Conservation (phyloP, 2,113 vertebrate genomes). For the Cyprinodon variegatus region DNA sequence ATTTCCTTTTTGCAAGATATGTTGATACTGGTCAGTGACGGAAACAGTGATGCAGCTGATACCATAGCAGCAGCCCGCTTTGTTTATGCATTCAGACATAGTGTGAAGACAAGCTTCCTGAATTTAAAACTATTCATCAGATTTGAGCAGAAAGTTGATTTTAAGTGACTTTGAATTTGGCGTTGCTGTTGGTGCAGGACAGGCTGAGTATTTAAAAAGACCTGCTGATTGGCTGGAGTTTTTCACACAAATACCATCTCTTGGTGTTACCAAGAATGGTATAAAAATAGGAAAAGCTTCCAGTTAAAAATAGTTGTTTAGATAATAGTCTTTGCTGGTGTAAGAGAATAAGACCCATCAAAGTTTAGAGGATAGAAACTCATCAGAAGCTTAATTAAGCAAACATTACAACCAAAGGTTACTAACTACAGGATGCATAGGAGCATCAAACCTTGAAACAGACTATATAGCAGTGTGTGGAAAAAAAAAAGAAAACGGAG, state of each 20-base stretch:
- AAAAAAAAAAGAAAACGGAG: too few relatives aligned
- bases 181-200: not conserved
- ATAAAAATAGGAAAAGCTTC: not conserved
- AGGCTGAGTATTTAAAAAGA: too few relatives aligned
- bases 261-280: not conserved
- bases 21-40: not conserved
- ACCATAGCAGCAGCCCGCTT: not conserved
- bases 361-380: not conserved
- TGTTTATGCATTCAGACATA: not conserved
- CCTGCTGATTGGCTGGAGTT: not conserved
- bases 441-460: not conserved
- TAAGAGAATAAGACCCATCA: not conserved
- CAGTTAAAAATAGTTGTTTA: not conserved
- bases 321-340: not conserved
- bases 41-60: not conserved
- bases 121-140: not conserved
- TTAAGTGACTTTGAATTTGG: not conserved
- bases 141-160: not conserved
- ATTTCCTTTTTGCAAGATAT: not conserved
- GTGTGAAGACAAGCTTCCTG: not conserved
- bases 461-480: too few relatives aligned
- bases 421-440: not conserved
- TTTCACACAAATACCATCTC: too few relatives aligned
- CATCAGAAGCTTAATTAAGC: not conserved
- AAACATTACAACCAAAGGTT: not conserved